Evolutionary conservation across 2,113 vertebrate species (phyloP), one percentile per base, ranked within the genome.

Genomic region (Channa maculata): DNA sequence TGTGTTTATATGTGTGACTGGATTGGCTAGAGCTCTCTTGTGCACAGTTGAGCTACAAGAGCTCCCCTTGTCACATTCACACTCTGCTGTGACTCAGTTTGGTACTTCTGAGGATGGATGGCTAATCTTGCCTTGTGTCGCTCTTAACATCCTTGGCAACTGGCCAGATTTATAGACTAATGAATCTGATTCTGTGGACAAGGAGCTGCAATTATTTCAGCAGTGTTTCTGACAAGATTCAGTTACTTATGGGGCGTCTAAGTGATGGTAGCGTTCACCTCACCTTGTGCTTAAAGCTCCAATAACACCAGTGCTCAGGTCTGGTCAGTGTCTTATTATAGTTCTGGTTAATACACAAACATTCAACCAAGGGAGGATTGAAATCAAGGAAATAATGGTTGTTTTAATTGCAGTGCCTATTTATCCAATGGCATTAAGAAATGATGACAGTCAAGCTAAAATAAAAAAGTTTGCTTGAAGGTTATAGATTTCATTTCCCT

Each of bases 161-260:
- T 65, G 72, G 79, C 75, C 69, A 69, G 80, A 80, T 84, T 91
- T 86, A 91, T 87, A 82, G 88, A 89, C 88, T 86, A 88, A 87
- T 80, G 80, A 76, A 71, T 68, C 74, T 60, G 75, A 76, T 86
- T 66, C 70, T 79, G 13, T 55, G 72, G 62, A 77, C 64, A 84
- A 84, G 79, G 76, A 80, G 77, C 71, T 61, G 74, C 76, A 88
- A 86, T 90, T 87, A 87, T 87, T 69, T 83, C 68, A 84, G 77
- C 72, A 52, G 67, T 43, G n/a, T 72, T 74, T 75, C 38, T 46
- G 67, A 33, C 33, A 61, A 62, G 74, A 88, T 82, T 74, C 49
- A 80, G 71, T 81, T 59, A 68, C 65, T 66, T 72, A 55, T 55
- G 63, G 55, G 55, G 69, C 58, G 34, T 65, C 71, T 5, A 39